Evolutionary conservation across 2,888 invertebrate genomes (phyloP).

Genomic region (Caenorhabditis wallacei): DNA sequence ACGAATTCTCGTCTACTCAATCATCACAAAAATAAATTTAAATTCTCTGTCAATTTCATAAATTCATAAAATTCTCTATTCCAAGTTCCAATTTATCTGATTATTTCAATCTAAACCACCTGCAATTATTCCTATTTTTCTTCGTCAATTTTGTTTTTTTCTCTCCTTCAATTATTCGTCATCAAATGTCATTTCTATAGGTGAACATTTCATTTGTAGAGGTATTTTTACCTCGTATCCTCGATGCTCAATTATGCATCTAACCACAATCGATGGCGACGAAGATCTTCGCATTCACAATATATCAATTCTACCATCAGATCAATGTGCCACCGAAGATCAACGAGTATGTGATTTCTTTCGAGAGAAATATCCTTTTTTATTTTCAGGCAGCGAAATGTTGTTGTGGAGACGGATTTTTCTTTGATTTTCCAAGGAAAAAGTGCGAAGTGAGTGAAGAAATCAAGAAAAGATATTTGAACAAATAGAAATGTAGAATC

Average conservation of each 20-base stretch:
- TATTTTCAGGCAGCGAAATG: conserved; percentile 79
- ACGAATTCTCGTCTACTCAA: too few relatives aligned
- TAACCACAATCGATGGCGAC: conserved; percentile 81
- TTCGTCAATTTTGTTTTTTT: too few relatives aligned
- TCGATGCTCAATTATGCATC: conserved; percentile 75
- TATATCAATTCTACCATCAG: conserved; percentile 82
- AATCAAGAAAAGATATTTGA: not conserved
- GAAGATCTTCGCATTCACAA: conserved; percentile 82
- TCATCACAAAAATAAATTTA: not conserved
- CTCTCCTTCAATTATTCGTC: not conserved
- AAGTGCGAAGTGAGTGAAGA: conserved; percentile 73
- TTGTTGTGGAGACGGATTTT: conserved; percentile 82
- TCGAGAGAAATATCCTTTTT: not conserved
- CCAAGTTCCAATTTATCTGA: not conserved
- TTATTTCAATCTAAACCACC: conserved; percentile 19
- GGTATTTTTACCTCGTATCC: conserved; percentile 35
- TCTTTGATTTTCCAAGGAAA: conserved; percentile 81
- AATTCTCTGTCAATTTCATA: not conserved
- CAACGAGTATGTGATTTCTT: conserved; percentile 71
- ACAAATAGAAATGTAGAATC: not conserved
- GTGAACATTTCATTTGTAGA: conserved; percentile 1
- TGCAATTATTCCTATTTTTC: conserved; percentile 9
- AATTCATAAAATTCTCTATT: not conserved
- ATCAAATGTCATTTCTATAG: conserved; percentile 21
- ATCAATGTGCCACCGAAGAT: conserved; percentile 83